These are phyloP conservation scores for Mormyrus hasselquistii DNA, from an alignment of 2,797 vertebrate genomes.

Conservation along the genomic window DNA sequence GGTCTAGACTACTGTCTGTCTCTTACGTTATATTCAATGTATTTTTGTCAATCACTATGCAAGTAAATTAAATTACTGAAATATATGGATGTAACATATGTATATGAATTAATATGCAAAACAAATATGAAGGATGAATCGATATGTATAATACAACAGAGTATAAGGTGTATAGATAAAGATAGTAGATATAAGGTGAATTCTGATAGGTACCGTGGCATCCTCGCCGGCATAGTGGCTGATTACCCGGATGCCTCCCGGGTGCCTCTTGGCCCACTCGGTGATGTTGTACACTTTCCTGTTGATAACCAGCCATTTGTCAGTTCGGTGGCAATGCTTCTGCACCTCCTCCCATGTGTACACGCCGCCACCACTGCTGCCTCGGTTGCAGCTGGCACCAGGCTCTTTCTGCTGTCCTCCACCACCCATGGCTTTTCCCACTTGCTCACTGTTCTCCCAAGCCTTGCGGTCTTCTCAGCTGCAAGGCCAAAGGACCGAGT, in stretches of 20 bases:
- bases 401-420: conserved; percentile 42
- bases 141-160: background rate
- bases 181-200: background rate
- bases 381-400: conserved; percentile 36
- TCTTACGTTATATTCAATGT: background rate
- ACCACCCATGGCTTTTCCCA: conserved; percentile 39
- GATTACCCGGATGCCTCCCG: conserved; percentile 74
- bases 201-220: conserved; percentile 67
- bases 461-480: conserved; percentile 26
- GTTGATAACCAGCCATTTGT: conserved; percentile 80
- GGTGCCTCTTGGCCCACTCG: conserved; percentile 64
- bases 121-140: background rate
- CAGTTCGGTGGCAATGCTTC: conserved; percentile 60
- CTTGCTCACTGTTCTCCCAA: background rate
- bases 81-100: background rate
- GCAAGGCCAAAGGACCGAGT: conserved; percentile 11
- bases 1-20: background rate
- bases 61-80: background rate
- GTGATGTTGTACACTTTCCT: conserved; percentile 83
- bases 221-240: conserved; percentile 79
- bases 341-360: conserved; percentile 83
- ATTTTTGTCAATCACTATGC: background rate
- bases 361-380: conserved; percentile 27
- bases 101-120: background rate
- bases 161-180: background rate